phyloP scores from a whole-genome alignment of 2,113 vertebrate genomes.

The Rafetus swinhoei region DNA sequence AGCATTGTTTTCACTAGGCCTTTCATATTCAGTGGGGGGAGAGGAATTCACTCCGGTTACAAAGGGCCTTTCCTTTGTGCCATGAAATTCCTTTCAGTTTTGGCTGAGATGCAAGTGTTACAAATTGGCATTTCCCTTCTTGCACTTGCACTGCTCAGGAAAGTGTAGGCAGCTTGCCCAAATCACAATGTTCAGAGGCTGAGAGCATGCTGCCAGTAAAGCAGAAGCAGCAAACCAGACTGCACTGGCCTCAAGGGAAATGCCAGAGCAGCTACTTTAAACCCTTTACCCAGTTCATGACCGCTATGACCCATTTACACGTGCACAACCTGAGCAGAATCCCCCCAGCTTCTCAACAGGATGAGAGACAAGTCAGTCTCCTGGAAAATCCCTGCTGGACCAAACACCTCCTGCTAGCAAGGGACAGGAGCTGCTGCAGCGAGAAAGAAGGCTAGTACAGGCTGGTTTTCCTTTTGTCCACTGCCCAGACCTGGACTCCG shows the following conservation, averaged over 20 bases:
- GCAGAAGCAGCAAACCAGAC: accelerated
- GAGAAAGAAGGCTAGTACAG: background rate
- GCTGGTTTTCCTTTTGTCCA: background rate
- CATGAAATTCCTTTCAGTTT: background rate
- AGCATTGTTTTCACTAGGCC: background rate
- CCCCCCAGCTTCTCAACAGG: background rate
- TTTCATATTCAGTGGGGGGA: background rate
- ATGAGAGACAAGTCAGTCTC: background rate
- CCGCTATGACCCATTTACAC: background rate
- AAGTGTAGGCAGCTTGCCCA: background rate
- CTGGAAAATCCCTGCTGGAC: background rate
- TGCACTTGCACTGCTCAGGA: background rate
- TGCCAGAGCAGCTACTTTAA: background rate
- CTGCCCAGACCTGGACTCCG: background rate
- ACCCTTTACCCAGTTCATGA: background rate
- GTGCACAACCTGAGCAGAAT: background rate
- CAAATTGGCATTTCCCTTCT: background rate
- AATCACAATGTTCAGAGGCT: background rate
- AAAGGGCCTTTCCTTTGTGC: background rate
- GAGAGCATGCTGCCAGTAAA: background rate
- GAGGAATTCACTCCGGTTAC: background rate
- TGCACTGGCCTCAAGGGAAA: background rate
- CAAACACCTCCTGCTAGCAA: background rate
- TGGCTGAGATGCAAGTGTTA: background rate
- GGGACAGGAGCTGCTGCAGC: background rate